Percentiles rank a stretch among this genome's conserved stretches.
These are phyloP conservation scores for Varroa destructor DNA, from an alignment of 1,140 invertebrate species.

Conservation along the genomic window DNA sequence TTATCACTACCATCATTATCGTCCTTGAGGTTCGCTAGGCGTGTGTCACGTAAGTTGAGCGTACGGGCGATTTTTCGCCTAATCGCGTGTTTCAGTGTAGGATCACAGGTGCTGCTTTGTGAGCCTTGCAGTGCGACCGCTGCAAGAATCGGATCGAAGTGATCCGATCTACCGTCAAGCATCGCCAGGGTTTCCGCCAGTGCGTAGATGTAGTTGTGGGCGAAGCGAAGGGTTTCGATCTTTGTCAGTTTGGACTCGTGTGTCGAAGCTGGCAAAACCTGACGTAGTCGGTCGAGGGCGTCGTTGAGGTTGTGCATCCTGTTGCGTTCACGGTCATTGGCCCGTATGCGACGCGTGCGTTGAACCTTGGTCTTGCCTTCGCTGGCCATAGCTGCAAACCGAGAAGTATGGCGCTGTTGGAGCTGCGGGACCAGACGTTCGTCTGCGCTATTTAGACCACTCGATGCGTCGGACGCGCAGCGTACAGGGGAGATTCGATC, in stretches of 20 bases:
- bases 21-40: neutral
- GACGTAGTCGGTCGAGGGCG: constrained; percentile 66
- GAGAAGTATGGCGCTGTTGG: too few relatives aligned
- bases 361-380: constrained; percentile 2
- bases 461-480: too few relatives aligned
- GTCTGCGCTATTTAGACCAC: too few relatives aligned
- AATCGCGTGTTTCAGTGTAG: neutral
- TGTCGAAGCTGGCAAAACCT: constrained; percentile 83
- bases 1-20: too few relatives aligned
- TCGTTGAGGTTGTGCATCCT: constrained; percentile 65
- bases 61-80: constrained; percentile 17
- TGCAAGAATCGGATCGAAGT: constrained; percentile 13
- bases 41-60: constrained; percentile 12
- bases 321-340: constrained; percentile 45
- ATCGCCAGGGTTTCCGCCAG: constrained; percentile 43
- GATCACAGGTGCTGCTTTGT: constrained; percentile 11
- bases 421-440: too few relatives aligned
- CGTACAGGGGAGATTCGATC: too few relatives aligned
- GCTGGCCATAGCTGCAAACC: too few relatives aligned
- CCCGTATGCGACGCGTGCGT: constrained; percentile 35
- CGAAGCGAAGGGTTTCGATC: constrained; percentile 79
- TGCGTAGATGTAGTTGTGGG: constrained; percentile 80
- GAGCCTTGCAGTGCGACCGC: constrained; percentile 20
- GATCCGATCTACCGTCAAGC: constrained; percentile 31
- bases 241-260: constrained; percentile 80